A percentile compares a stretch with the other conserved stretches of the same genome.
phyloP scores from a whole-genome alignment of 2,888 invertebrate species.

The Biston stratarius region DNA sequence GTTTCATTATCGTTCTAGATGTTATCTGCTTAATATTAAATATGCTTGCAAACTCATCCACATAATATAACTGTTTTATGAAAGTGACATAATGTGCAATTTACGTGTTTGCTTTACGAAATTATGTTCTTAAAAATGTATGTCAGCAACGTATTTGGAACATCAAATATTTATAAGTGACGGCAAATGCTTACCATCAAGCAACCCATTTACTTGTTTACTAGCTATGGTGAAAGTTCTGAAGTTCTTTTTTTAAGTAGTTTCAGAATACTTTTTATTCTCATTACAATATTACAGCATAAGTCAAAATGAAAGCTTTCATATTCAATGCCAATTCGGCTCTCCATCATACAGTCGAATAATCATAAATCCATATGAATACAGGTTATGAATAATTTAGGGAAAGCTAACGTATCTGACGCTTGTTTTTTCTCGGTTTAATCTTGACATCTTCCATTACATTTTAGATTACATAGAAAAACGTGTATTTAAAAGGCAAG shows the following conservation, averaged over 20 bases:
- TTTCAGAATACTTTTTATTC: not conserved
- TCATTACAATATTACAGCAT: not conserved
- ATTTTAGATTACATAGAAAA: conserved; percentile 13
- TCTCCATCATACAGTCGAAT: not conserved
- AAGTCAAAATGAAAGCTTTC: not conserved
- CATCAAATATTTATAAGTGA: too few relatives aligned
- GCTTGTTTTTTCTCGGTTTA: conserved; percentile 9
- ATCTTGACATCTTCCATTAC: conserved; percentile 22
- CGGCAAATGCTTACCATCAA: too few relatives aligned
- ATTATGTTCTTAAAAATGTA: too few relatives aligned
- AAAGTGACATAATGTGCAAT: too few relatives aligned
- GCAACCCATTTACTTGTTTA: too few relatives aligned
- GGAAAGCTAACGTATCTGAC: not conserved
- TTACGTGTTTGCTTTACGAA: too few relatives aligned
- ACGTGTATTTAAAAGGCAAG: conserved; percentile 21
- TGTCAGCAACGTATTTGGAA: too few relatives aligned
- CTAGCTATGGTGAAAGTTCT: too few relatives aligned
- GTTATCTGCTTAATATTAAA: too few relatives aligned
- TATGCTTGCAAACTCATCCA: too few relatives aligned
- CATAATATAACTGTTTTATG: too few relatives aligned
- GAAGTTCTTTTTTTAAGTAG: not conserved
- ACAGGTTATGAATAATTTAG: conserved; percentile 22
- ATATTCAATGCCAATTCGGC: conserved; percentile 9
- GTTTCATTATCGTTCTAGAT: too few relatives aligned
- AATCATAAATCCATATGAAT: not conserved